Evolutionary conservation across 2,888 invertebrate genomes (phyloP), one percentile per base, ranked within the genome.

Genomic region (Microplitis deprimator): DNA sequence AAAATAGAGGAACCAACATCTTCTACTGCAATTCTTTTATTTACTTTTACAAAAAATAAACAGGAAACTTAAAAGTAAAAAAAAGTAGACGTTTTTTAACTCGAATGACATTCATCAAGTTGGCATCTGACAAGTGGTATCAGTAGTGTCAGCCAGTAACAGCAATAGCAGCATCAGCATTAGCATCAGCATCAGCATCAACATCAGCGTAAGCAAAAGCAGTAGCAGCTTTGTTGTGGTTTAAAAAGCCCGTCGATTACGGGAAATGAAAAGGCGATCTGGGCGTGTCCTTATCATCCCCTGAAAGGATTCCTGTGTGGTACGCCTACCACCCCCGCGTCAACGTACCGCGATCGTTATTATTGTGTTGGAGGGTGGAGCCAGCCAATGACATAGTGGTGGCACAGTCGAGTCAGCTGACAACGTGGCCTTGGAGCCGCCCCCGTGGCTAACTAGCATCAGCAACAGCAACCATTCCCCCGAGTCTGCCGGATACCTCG

Each of bases 381-480:
- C 84, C 86, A 82, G 82, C 88, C 88, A 88, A 88, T 88, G 86
- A 86, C 86, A 85, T 84, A 83, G 82, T 85, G 85, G 85, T 84
- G 84, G 84, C 83, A 20, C 10, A 68, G 60, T 68, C 80, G 81
- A 83, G 83, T 85, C 84, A 84, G 84, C 86, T 87, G 88, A 88
- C 87, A 88, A 87, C 85, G 84, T 87, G 85, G 87, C 87, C 84
- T 85, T 82, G 84, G 87, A 81, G 84, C 86, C 88, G 86, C 87
- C 88, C 84, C 84, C 85, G 82, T 87, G 87, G 87, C 88, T 87
- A 87, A 88, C 86, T 87, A 87, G 82, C 83, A 76, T 75, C 50
- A 50, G 50, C 50, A 50, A 13, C 50, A 50, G 50, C 50, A 50
- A 50, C 50, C 50, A 50, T 50, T 13, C 83, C 84, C 83, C 84